These are phyloP conservation scores for Amniataba percoides DNA, from an alignment of 2,797 vertebrate genomes.

Conservation along the genomic window DNA sequence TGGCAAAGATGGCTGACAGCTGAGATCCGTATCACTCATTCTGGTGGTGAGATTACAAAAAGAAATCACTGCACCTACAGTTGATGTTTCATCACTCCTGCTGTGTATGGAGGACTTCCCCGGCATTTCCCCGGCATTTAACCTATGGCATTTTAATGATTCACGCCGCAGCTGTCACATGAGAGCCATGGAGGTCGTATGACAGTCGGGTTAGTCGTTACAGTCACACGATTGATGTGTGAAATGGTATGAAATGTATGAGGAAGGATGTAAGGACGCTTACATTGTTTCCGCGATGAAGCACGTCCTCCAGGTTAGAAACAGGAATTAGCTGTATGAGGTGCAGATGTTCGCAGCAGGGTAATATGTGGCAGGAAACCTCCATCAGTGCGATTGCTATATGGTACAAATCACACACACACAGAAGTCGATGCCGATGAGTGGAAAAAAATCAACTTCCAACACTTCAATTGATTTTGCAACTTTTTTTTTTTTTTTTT, in stretches of 20 bases:
- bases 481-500: neutral
- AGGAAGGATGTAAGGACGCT: neutral
- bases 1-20: constrained; percentile 15
- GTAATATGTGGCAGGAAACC: neutral
- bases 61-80: constrained; percentile 16
- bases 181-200: constrained; percentile 10
- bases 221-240: constrained; percentile 36
- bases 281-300: constrained; percentile 7
- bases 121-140: constrained; percentile 19
- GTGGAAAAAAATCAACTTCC: constrained; percentile 3
- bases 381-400: neutral
- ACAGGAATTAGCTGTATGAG: constrained; percentile 2
- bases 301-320: neutral
- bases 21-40: constrained; percentile 29
- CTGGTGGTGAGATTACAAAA: constrained; percentile 29
- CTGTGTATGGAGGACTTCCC: constrained; percentile 7
- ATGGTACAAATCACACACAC: neutral
- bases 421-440: neutral
- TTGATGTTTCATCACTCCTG: constrained; percentile 28
- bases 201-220: constrained; percentile 20
- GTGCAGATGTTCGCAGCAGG: neutral
- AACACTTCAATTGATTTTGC: constrained; percentile 2
- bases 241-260: constrained; percentile 26
- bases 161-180: constrained; percentile 10
- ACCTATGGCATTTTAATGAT: constrained; percentile 14